Evolutionary conservation across 2,888 invertebrate genomes (phyloP), one percentile per base, ranked within the genome.

Genomic region (Glaucopsyche alexis): DNA sequence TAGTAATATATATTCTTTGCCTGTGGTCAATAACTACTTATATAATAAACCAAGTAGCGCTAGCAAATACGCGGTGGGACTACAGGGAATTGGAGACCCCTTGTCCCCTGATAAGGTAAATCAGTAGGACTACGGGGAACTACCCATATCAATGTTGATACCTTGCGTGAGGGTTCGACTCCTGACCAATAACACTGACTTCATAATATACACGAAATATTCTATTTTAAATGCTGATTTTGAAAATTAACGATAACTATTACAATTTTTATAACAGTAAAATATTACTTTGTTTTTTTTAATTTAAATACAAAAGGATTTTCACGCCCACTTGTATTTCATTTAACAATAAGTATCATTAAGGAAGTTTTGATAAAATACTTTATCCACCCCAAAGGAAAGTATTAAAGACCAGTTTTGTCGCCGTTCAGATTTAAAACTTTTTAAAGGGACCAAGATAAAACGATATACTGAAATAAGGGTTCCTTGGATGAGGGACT

Each of bases 321-420:
- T 11, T 11, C 9, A 55, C 19, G 19, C 11, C 11, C 55, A 19
- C 19, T 55, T 55, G 19, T 55, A 55, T 19, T 19, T 55, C 5
- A 19, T 55, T 55, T 19, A 55, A 19, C 16, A 55, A 55, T 19
- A 55, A 19, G 9, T 19, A 4, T 55, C 55, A 55, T 55, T 55
- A 55, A 55, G 11, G 19, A 55, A 55, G 55, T 55, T 19, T 55
- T n/a, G n/a, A 40, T 65, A n/a, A 65, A 65, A 65, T 65, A 14
- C 40, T 65, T 40, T 40, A 65, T 65, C 65, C 40, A 40, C 8
- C 65, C 65, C 65, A 65, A 65, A 14, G 65, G 65, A 40, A 65
- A 65, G 14, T 65, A 65, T 40, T 65, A 65, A 65, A 13, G 65
- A 7, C 29, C 65, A 40, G 40, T 40, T 40, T 64, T 65, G 65